Conservation (phyloP, 1,140 invertebrate species). For the Phthorimaea operculella region DNA sequence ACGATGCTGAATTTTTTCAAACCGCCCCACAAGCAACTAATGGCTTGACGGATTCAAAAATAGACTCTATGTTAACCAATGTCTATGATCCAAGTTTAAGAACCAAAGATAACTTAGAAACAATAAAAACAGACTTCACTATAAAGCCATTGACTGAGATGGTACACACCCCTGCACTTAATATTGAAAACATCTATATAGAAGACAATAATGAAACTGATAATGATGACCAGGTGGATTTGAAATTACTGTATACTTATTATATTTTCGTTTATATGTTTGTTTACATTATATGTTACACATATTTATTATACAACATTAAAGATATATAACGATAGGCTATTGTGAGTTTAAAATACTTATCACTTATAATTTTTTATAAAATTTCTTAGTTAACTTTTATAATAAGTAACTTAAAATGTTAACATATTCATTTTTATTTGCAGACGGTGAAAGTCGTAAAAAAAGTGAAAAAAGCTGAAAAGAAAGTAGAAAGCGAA, state of each 20-base stretch:
- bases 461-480: conserved; percentile 43
- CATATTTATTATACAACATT: conserved; percentile 47
- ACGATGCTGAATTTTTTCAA: conserved; percentile 34
- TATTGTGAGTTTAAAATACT: conserved; percentile 41
- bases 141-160: conserved; percentile 10
- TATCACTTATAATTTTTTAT: conserved; percentile 15
- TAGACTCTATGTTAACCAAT: too few species aligned
- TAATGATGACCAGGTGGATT: conserved; percentile 50
- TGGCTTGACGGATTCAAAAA: too few species aligned
- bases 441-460: conserved; percentile 54
- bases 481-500: conserved; percentile 24
- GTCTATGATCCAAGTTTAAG: not conserved
- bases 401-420: not conserved
- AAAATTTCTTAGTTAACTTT: conserved; percentile 6
- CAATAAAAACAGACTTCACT: conserved; percentile 8
- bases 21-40: conserved; percentile 5
- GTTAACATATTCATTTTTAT: conserved; percentile 11
- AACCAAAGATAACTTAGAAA: not conserved
- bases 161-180: not conserved
- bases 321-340: conserved; percentile 35
- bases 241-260: conserved; percentile 57
- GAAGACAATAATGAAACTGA: conserved; percentile 33
- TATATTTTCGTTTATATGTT: conserved; percentile 53
- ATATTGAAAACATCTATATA: conserved; percentile 14
- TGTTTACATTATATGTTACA: conserved; percentile 53